Conservation (phyloP, 1,140 invertebrate genomes). For the Nautilus pompilius region DNA sequence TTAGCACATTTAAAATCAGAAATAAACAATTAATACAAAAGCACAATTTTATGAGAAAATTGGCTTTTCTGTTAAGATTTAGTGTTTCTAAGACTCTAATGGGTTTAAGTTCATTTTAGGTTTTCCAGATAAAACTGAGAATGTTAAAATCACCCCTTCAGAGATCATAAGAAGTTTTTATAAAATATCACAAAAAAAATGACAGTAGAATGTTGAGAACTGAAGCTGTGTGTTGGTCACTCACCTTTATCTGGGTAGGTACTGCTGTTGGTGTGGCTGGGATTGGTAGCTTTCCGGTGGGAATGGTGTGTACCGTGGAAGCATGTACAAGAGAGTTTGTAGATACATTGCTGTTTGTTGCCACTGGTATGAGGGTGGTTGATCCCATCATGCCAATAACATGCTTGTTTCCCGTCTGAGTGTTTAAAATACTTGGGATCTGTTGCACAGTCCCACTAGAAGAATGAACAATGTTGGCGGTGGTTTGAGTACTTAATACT, state of each 20-base stretch:
- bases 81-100: too few species aligned
- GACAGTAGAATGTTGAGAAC: too few species aligned
- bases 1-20: too few species aligned
- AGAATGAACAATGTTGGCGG: constrained; percentile 2
- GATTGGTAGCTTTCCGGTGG: constrained; percentile 1
- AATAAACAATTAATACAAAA: too few species aligned
- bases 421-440: neutral
- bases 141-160: neutral
- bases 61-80: too few species aligned
- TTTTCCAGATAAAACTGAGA: neutral
- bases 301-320: neutral
- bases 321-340: neutral
- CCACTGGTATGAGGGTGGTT: neutral
- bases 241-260: constrained; percentile 35
- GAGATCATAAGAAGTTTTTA: too few species aligned
- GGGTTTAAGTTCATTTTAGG: too few species aligned
- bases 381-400: neutral
- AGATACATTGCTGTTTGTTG: neutral
- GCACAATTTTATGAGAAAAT: too few species aligned
- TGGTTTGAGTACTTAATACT: constrained; percentile 1
- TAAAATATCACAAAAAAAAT: too few species aligned
- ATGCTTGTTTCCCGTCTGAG: neutral
- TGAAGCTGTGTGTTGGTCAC: too few species aligned
- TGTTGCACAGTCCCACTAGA: too few species aligned
- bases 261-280: constrained; percentile 14